Conservation (phyloP, 2,113 vertebrate genomes). For the Gobius niger region DNA sequence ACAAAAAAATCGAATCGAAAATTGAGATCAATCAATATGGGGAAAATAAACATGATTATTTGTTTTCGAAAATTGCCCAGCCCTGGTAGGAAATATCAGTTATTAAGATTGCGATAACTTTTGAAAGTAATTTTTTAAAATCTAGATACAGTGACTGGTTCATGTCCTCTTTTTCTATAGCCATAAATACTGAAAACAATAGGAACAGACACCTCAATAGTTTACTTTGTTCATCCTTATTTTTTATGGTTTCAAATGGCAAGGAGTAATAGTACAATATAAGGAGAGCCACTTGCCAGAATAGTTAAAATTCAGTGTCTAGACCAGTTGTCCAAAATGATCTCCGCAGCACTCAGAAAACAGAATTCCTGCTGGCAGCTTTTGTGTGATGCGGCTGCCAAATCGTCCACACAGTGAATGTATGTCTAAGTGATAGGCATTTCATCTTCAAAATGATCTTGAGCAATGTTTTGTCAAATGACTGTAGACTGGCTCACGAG, state of each 20-base stretch:
- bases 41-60: no score
- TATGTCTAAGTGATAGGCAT: constrained; percentile 1
- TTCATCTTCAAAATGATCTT: constrained; percentile 12
- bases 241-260: background rate
- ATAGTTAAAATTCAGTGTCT: background rate
- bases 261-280: background rate
- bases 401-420: background rate
- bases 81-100: no score
- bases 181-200: no score
- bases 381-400: background rate
- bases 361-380: background rate
- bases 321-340: constrained; percentile 2
- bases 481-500: constrained; percentile 35
- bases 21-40: no score
- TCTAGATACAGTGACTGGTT: no score
- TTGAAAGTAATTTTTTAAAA: no score
- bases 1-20: no score
- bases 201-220: no score
- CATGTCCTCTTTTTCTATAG: no score
- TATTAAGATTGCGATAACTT: no score
- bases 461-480: constrained; percentile 35
- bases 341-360: background rate
- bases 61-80: no score
- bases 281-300: background rate
- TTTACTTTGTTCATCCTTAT: no score